A percentile compares a stretch with the other conserved stretches of the same genome.
These are phyloP conservation scores for Latrodectus hesperus DNA, from an alignment of 2,888 invertebrate genomes.

Conservation along the genomic window DNA sequence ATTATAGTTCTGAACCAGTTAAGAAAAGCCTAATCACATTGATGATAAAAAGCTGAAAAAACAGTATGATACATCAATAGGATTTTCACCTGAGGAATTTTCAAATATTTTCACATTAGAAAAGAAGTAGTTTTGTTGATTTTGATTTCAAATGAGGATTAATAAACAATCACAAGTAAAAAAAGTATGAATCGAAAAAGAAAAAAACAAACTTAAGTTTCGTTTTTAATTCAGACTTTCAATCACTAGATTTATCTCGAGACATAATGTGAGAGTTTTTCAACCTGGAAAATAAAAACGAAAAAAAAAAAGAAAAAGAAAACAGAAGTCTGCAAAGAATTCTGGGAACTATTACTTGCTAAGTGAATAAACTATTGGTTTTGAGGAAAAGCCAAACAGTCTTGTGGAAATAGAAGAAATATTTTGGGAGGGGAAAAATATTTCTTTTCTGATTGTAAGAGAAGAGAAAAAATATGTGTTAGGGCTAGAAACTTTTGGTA, in stretches of 20 bases:
- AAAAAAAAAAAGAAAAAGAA: neutral
- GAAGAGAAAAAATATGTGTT: neutral
- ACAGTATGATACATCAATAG: no score
- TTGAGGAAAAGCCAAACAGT: conserved; percentile 1
- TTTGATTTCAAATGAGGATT: no score
- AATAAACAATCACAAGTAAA: no score
- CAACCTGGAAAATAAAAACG: neutral
- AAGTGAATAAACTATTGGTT: conserved; percentile 5
- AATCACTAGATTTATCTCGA: neutral
- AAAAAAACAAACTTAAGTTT: no score
- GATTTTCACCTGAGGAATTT: no score
- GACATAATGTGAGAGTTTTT: conserved; percentile 2
- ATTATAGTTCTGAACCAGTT: no score
- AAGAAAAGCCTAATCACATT: no score
- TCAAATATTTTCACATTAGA: no score
- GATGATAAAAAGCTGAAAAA: no score
- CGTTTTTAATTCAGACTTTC: neutral
- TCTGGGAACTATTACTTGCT: neutral
- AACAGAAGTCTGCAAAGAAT: neutral
- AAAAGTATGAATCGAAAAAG: no score
- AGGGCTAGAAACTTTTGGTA: no score
- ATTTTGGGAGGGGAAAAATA: conserved; percentile 1
- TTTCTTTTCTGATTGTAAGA: conserved; percentile 3
- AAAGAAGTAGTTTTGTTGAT: no score
- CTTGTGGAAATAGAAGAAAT: conserved; percentile 5